Percentiles rank a stretch among this genome's conserved stretches.
These are phyloP conservation scores for Silurus lanzhouensis DNA, from an alignment of 2,797 vertebrate species.

Conservation along the genomic window DNA sequence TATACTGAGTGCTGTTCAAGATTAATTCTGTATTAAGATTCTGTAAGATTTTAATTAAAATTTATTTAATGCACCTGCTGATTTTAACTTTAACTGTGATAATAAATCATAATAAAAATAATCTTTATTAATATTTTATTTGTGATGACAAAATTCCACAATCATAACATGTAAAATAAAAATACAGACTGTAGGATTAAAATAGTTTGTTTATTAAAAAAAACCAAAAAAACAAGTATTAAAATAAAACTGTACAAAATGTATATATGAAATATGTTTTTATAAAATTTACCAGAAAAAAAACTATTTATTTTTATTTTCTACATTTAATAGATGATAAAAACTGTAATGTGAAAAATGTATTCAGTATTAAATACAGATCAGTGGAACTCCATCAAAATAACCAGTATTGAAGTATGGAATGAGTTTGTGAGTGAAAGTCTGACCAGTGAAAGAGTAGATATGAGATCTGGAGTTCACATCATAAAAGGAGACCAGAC, in stretches of 20 bases:
- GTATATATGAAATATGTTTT: not conserved
- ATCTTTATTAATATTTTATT: too few species aligned
- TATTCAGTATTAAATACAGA: not conserved
- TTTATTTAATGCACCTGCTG: too few species aligned
- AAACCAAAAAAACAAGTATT: not conserved
- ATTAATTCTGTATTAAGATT: too few species aligned
- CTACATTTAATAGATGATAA: not conserved
- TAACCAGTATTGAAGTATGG: not conserved
- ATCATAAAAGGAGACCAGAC: slow-evolving; percentile 3
- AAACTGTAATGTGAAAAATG: not conserved
- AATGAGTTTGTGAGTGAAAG: not conserved
- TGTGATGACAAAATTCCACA: too few species aligned
- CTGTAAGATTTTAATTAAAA: too few species aligned
- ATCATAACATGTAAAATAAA: too few species aligned
- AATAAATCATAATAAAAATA: too few species aligned
- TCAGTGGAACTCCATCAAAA: not conserved
- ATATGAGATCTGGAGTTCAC: not conserved
- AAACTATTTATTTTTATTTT: not conserved
- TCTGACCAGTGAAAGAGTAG: not conserved
- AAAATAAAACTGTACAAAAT: not conserved
- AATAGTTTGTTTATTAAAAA: too few species aligned
- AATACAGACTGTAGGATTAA: too few species aligned
- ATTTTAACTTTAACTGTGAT: too few species aligned
- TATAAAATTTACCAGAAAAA: not conserved
- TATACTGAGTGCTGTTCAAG: too few species aligned